Evolutionary conservation across 2,113 vertebrate species (phyloP), one percentile per base, ranked within the genome.

Genomic region (Trichomycterus rosablanca): DNA sequence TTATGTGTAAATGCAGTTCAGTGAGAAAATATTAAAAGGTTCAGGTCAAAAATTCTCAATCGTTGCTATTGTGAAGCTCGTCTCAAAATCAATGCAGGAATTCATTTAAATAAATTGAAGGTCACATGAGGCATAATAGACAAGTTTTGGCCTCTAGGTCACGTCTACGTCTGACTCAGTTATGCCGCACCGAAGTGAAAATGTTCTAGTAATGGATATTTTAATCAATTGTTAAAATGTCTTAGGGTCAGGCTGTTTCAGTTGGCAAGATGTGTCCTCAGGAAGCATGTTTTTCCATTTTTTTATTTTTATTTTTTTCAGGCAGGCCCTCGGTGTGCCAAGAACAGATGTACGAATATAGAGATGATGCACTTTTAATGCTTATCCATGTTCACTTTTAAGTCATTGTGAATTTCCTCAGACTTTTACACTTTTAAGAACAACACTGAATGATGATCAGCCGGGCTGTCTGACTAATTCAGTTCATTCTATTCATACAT

Each of bases 141-240:
- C 2, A 16, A 6, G 3, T 5, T 15, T n/a, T 61, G 30, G 24
- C 14, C 22, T 20, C 12, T 34, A 30, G 11, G 12, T 30, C 28
- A 3, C 18, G 16, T 39, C 22, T 20, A 14, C 5, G 40, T 24
- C 18, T 15, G 34, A 37, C 16, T 19, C n/a, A n/a, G n/a, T n/a
- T n/a, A n/a, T n/a, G n/a, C n/a, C n/a, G n/a, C n/a, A n/a, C n/a
- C n/a, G n/a, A n/a, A n/a, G n/a, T n/a, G n/a, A 14, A 16, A 23
- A 34, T 52, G 52, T 45, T 51, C 43, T 14, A 14, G 14, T 57
- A 57, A 62, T 61, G 10, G 44, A 63, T 52, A 40, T 67, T 72
- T 71, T 63, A 58, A 63, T 67, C 58, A 46, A 28, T 43, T 34
- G 1, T 23, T 26, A 37, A 28, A 23, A 12, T 30, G 24, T 2